Conservation (phyloP, 2,888 invertebrate species). For the Aquatica leii region DNA sequence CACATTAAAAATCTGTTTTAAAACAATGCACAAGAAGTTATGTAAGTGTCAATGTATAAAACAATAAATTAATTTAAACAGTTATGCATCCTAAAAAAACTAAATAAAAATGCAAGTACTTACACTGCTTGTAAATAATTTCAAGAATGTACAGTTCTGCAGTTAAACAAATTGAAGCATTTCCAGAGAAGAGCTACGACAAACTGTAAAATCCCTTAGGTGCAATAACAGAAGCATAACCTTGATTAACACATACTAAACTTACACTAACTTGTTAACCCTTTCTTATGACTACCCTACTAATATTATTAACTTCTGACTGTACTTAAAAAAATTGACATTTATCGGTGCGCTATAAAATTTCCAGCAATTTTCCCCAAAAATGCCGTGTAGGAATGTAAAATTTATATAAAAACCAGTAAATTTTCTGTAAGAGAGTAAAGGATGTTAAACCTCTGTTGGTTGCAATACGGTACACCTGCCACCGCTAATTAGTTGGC, state of each 20-base stretch:
- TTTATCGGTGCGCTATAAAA: too few species aligned
- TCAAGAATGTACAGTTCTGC: neutral
- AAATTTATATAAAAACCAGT: too few species aligned
- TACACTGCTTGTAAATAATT: too few species aligned
- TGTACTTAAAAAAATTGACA: neutral
- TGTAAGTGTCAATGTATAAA: too few species aligned
- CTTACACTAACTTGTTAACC: conserved; percentile 40
- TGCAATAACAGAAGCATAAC: conserved; percentile 57
- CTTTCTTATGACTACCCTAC: conserved; percentile 35
- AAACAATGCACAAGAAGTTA: too few species aligned
- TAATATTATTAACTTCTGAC: conserved; percentile 11
- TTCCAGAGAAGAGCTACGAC: conserved; percentile 33
- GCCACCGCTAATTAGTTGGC: conserved; percentile 62
- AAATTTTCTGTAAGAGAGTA: neutral
- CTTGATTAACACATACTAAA: conserved; percentile 59
- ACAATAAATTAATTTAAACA: too few species aligned
- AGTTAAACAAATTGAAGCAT: conserved; percentile 20
- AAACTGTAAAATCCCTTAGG: conserved; percentile 51
- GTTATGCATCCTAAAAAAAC: too few species aligned
- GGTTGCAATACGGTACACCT: conserved; percentile 57
- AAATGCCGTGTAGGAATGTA: too few species aligned
- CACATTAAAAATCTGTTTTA: too few species aligned
- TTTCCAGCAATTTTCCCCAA: too few species aligned
- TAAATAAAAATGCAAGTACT: too few species aligned
- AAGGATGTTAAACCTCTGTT: conserved; percentile 10